Evolutionary conservation across 2,888 invertebrate species (phyloP).

Genomic region (Mimumesa dahlbomi): DNA sequence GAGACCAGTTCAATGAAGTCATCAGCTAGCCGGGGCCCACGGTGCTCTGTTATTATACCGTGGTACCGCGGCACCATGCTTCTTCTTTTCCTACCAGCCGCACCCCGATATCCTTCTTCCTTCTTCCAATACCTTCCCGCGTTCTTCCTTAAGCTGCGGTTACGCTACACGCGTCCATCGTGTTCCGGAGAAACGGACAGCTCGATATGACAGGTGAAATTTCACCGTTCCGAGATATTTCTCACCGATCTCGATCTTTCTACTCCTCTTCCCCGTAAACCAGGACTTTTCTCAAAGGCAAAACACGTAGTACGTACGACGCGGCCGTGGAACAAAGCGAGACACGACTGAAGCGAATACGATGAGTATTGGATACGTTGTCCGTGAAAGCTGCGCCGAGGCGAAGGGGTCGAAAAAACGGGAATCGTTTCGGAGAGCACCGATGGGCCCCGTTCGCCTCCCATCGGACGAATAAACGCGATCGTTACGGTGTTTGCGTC

Average conservation of each 20-base stretch:
- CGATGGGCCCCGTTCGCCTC: constrained; percentile 24
- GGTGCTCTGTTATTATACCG: constrained; percentile 79
- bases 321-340: too few relatives aligned
- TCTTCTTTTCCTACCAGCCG: constrained; percentile 60
- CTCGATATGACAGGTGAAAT: too few relatives aligned
- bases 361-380: constrained; percentile 42
- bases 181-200: too few relatives aligned
- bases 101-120: constrained; percentile 5
- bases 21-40: constrained; percentile 77
- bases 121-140: not conserved
- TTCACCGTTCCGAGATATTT: too few relatives aligned
- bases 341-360: too few relatives aligned
- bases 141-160: too few relatives aligned
- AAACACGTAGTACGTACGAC: too few relatives aligned
- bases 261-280: too few relatives aligned
- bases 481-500: constrained; percentile 40
- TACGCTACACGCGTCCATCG: too few relatives aligned
- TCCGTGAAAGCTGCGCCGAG: constrained; percentile 36
- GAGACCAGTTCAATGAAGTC: constrained; percentile 79
- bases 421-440: constrained; percentile 40
- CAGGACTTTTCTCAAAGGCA: too few relatives aligned
- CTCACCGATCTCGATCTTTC: too few relatives aligned
- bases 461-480: constrained; percentile 34
- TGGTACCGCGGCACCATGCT: constrained; percentile 78
- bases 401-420: constrained; percentile 11